These are phyloP conservation scores for Acanthurus lineatus DNA, from an alignment of 2,797 vertebrate genomes.

Conservation along the genomic window DNA sequence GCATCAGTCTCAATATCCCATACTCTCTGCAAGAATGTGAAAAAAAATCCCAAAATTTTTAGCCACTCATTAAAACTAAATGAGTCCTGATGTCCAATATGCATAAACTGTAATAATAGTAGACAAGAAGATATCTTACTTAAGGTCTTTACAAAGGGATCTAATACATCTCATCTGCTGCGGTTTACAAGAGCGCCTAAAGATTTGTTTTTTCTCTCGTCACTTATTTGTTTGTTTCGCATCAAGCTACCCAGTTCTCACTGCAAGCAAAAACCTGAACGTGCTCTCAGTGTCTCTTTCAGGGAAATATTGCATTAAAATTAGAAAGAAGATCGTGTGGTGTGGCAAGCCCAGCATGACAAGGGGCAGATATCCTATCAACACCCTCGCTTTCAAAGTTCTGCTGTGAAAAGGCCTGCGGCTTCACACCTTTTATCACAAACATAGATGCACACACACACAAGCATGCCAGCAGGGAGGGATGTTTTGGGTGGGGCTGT, in stretches of 20 bases:
- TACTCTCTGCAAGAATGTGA: neutral
- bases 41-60: neutral
- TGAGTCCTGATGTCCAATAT: neutral
- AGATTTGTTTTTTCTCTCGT: neutral
- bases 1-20: neutral
- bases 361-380: constrained; percentile 10
- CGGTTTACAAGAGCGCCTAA: neutral
- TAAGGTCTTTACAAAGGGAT: neutral
- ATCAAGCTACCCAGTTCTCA: neutral
- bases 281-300: neutral
- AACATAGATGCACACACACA: constrained; percentile 27
- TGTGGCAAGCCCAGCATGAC: constrained; percentile 19
- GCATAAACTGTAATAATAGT: neutral
- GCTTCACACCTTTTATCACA: constrained; percentile 77
- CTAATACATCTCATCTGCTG: neutral
- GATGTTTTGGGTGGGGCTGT: constrained; percentile 71
- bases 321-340: constrained; percentile 37
- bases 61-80: neutral
- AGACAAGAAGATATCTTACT: neutral
- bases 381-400: constrained; percentile 50
- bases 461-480: constrained; percentile 16
- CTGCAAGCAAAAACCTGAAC: neutral
- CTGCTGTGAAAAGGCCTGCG: constrained; percentile 55
- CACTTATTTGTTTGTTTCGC: neutral
- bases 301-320: constrained; percentile 38